phyloP scores from a whole-genome alignment of 2,113 vertebrate species.

The Ochotona curzoniae region DNA sequence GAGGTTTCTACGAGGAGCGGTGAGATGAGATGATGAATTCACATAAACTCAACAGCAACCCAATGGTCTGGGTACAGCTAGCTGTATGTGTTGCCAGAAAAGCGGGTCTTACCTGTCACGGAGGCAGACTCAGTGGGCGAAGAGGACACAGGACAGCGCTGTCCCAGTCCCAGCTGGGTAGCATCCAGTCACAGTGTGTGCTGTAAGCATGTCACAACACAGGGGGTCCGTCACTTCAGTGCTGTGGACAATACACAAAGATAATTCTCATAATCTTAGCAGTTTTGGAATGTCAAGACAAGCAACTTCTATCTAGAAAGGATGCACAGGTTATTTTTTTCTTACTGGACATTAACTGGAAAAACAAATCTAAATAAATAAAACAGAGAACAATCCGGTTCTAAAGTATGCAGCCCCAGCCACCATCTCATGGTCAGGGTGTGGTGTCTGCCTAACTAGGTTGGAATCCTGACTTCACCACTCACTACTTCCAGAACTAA shows the following conservation, averaged over 20 bases:
- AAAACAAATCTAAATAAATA: not conserved
- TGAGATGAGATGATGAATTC: slow-evolving; percentile 24
- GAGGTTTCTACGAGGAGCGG: not conserved
- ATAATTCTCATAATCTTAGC: not conserved
- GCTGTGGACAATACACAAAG: not conserved
- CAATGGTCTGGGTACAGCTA: not conserved
- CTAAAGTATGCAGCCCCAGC: not conserved
- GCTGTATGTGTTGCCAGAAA: not conserved
- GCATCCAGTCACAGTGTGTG: rapidly evolving
- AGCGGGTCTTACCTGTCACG: not conserved
- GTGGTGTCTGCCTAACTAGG: not conserved
- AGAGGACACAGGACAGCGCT: not conserved
- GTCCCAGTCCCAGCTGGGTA: not conserved
- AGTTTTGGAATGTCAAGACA: not conserved
- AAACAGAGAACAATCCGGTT: not conserved
- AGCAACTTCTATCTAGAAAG: not conserved
- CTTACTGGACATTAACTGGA: not conserved
- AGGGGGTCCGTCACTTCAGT: not conserved
- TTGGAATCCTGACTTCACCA: not conserved
- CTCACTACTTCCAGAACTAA: not conserved
- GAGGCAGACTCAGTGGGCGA: not conserved
- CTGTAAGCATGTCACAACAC: not conserved
- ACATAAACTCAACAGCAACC: not conserved
- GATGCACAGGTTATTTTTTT: not conserved
- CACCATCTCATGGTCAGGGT: not conserved